Base-by-base conservation (phyloP, 2,888 invertebrate species). In the Baronia brevicornis region DNA sequence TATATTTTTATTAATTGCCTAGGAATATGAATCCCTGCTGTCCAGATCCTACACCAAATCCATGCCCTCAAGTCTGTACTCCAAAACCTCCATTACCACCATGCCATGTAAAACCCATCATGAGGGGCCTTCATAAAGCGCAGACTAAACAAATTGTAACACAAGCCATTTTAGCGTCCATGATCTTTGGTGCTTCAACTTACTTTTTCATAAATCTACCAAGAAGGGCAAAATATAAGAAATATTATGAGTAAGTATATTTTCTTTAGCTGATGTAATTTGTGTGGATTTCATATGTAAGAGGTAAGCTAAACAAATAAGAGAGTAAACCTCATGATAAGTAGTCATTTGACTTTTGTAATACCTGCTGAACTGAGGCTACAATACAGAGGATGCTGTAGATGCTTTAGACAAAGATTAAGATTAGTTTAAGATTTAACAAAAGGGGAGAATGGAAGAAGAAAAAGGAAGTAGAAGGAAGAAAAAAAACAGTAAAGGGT, bases 201-300 rank as follows among this genome's bases (percentile, higher is more conserved):
- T 89, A 90, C 48, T 2, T 80, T 0, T 15, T 85, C 0, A 47
- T 89, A 10, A 84, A 74, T 28, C 71, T 86, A 23, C 84, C 86
- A 0, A 86, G 88, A 31, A 89, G 86, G 47, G 59, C 68, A 5
- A 74, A 65, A 28, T 94, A 94, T 49, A 89, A 86, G 19, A 90
- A 92, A 17, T 95, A 90, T 65, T 93, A 93, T 85, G 90, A 86
- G 95, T 94, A 84, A 84, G 79, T 70, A 32, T 19, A 13, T 18
- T 24, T 14, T 13, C 13, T n/a, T n/a, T n/a, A n/a, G n/a, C n/a
- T 14, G n/a, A 13, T 13, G 5, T n/a, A 13, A n/a, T 17, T 17
- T 4, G 2, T 21, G 10, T 21, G n/a, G 11, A 3, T n/a, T 6
- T 12, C n/a, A 24, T 12, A 24, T 25, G 3, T 14, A 8, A n/a